Evolutionary conservation across 2,113 vertebrate genomes (phyloP), one percentile per base, ranked within the genome.

Genomic region (Alectura lathami): DNA sequence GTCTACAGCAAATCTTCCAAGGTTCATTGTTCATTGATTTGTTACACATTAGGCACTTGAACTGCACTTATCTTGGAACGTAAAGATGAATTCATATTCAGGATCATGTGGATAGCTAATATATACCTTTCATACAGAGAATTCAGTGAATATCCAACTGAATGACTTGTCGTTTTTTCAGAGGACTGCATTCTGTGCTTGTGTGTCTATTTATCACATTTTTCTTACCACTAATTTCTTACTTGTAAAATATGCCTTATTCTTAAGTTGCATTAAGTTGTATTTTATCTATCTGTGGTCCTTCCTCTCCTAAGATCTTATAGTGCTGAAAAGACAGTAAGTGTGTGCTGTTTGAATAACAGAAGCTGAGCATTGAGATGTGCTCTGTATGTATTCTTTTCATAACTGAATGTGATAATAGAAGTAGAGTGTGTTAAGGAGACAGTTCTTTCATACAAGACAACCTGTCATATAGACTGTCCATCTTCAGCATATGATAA

Each of bases 391-490:
- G 51, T 57, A 54, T 43, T 76, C 59, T 83, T 36, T 86, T 90
- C 81, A 40, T 84, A 79, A 50, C 13, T 1, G 0, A 6, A 23
- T 15, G 26, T 89, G 78, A 86, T 77, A 93, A 92, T 48, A 70
- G 30, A 47, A 82, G 69, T 16, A 81, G 54, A 79, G 51, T 89
- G 50, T 57, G 70, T 84, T 92, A 92, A 63, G 73, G 59, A 95
- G 62, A 34, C 68, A 89, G 79, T 92, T 89, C 83, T 88, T 83
- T 95, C 54, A 56, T 60, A 50, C 23, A 74, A 70, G 78, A 77
- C 72, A 94, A 36, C 79, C 47, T 91, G 53, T 93, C 70, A 91
- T 56, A 80, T 22, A 94, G 75, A 60, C 68, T 84, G 64, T 75
- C 80, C 69, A 2, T 67, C 85, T 93, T 88, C 86, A 36, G 63